Conservation (phyloP, 2,797 vertebrate species). For the Cirrhinus molitorella region DNA sequence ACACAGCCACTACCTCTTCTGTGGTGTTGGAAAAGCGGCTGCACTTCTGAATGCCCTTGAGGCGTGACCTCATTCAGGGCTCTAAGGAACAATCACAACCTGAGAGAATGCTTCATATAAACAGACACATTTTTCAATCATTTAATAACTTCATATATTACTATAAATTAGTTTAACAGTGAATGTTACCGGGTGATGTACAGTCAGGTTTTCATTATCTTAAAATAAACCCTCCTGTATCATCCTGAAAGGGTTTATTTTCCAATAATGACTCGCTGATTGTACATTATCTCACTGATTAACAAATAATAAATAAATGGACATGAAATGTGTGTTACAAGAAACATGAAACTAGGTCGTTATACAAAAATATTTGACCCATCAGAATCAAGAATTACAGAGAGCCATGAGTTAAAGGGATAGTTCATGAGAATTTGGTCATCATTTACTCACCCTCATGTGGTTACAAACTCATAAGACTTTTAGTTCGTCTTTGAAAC, state of each 20-base stretch:
- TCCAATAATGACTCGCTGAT: neutral
- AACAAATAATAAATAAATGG: slow-evolving; percentile 10
- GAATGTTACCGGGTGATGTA: neutral
- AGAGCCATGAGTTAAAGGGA: neutral
- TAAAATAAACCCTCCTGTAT: neutral
- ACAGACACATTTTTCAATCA: slow-evolving; percentile 5
- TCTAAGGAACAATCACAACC: slow-evolving; percentile 20
- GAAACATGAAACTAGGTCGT: neutral
- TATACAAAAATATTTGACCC: neutral
- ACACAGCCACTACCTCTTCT: slow-evolving; percentile 42
- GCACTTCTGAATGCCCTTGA: slow-evolving; percentile 45
- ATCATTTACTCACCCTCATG: neutral
- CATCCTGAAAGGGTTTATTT: neutral
- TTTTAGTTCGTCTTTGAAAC: neutral
- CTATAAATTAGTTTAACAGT: neutral
- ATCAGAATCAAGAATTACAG: neutral
- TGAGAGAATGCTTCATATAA: slow-evolving; percentile 5
- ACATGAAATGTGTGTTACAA: neutral
- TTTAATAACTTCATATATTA: neutral
- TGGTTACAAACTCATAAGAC: neutral
- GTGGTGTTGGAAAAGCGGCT: slow-evolving; percentile 18
- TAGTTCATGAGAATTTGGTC: neutral
- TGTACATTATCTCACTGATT: neutral
- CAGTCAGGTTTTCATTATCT: neutral
- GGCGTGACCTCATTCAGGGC: slow-evolving; percentile 36